A percentile compares a stretch with the other conserved stretches of the same genome.
phyloP scores from a whole-genome alignment of 2,797 vertebrate genomes.

The Gymnodraco acuticeps region DNA sequence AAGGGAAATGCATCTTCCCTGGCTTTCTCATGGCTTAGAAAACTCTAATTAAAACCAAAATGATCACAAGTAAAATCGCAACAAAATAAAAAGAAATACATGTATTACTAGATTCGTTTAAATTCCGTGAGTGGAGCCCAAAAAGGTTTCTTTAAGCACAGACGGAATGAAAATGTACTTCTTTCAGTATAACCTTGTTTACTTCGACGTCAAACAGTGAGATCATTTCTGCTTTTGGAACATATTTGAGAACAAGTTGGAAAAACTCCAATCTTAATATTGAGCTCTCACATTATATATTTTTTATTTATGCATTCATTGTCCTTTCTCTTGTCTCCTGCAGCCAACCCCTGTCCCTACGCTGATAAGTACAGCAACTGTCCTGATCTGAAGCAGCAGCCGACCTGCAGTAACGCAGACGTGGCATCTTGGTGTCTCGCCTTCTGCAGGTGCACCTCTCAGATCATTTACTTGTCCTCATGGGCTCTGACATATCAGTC shows the following conservation, averaged over 20 bases:
- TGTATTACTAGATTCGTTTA: too few relatives aligned
- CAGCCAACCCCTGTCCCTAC: conserved; percentile 2
- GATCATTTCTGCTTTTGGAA: background rate
- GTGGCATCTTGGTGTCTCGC: background rate
- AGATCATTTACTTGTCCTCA: conserved; percentile 4
- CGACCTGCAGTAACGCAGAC: background rate
- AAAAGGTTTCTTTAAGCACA: too few relatives aligned
- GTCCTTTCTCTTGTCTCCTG: background rate
- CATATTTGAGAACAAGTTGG: background rate
- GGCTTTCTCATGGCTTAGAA: too few relatives aligned
- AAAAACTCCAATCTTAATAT: background rate
- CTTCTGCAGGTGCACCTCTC: background rate
- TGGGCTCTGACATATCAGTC: conserved; percentile 1
- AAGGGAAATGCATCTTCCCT: too few relatives aligned
- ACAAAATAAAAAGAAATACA: too few relatives aligned
- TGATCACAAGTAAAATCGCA: too few relatives aligned
- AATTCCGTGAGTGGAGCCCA: too few relatives aligned
- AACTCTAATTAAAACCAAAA: too few relatives aligned
- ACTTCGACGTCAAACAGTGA: background rate
- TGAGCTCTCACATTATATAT: background rate
- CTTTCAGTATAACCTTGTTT: background rate
- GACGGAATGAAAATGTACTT: too few relatives aligned
- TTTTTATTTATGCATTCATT: background rate
- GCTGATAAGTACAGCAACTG: background rate
- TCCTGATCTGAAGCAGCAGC: background rate